Evolutionary conservation across 1,140 invertebrate species (phyloP).

Genomic region (Dolichoris vasculosae): DNA sequence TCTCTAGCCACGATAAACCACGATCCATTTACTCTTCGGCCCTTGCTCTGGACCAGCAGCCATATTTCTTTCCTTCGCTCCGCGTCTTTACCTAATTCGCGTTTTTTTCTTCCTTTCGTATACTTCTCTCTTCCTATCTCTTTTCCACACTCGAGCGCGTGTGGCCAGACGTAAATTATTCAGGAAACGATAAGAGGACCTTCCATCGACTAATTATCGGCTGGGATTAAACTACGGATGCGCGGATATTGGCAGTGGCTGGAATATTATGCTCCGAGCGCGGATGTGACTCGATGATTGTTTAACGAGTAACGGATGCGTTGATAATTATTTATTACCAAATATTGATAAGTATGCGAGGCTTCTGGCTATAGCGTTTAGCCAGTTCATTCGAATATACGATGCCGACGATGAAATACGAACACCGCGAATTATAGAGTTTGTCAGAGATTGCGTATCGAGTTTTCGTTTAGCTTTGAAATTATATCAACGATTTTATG

Average conservation of each 20-base stretch:
- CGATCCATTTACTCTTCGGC: slow-evolving; percentile 3
- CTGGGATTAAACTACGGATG: neutral
- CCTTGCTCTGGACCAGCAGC: slow-evolving; percentile 15
- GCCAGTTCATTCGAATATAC: slow-evolving; percentile 15
- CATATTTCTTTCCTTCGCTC: neutral
- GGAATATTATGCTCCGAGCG: neutral
- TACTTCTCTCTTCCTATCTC: neutral
- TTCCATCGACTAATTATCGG: neutral
- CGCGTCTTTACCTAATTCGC: slow-evolving; percentile 18
- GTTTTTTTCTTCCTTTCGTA: neutral
- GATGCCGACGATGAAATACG: neutral
- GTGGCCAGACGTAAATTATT: neutral
- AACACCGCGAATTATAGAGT: neutral
- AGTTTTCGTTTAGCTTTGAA: neutral
- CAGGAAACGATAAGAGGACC: neutral
- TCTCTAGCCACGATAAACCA: neutral
- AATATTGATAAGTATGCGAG: slow-evolving; percentile 31
- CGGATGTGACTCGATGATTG: neutral
- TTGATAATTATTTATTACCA: slow-evolving; percentile 28
- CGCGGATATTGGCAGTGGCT: neutral
- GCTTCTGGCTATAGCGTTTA: neutral
- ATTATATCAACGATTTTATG: neutral
- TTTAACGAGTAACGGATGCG: neutral
- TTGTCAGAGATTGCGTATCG: neutral
- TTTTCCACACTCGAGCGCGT: neutral